phyloP scores from a whole-genome alignment of 2,797 vertebrate species.

The Danio aesculapii region DNA sequence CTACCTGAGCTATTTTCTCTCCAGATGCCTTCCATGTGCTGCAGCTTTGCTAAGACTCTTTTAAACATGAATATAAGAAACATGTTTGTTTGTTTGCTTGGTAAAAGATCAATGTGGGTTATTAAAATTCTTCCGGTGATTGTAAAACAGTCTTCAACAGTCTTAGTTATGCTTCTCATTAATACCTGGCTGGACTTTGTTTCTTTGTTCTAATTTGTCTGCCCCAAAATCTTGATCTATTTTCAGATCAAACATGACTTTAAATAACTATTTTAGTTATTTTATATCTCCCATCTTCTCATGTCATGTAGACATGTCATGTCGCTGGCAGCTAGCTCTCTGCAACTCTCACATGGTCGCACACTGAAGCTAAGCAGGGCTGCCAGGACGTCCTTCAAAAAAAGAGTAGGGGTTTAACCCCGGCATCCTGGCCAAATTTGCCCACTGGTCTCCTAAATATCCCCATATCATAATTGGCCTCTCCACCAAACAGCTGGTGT shows the following conservation, averaged over 20 bases:
- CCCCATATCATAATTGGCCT: no score
- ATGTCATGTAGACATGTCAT: background rate
- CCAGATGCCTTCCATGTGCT: background rate
- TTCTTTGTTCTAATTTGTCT: background rate
- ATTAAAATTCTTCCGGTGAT: background rate
- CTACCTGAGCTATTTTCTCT: background rate
- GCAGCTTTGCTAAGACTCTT: background rate
- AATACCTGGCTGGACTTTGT: background rate
- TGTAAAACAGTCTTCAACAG: background rate
- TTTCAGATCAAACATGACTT: no score
- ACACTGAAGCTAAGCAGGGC: no score
- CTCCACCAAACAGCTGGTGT: no score
- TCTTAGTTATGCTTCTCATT: background rate
- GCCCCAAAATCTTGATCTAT: background rate
- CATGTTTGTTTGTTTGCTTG: background rate
- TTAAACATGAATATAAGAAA: background rate
- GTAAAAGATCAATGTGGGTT: no score
- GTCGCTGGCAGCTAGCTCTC: no score
- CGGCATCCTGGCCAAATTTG: no score
- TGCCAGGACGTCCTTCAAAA: no score
- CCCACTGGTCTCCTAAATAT: no score
- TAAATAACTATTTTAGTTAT: no score
- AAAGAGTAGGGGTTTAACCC: no score
- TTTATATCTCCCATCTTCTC: background rate
- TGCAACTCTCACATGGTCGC: no score